Base-by-base conservation (phyloP, 1,140 invertebrate genomes). In the Nautilus pompilius region DNA sequence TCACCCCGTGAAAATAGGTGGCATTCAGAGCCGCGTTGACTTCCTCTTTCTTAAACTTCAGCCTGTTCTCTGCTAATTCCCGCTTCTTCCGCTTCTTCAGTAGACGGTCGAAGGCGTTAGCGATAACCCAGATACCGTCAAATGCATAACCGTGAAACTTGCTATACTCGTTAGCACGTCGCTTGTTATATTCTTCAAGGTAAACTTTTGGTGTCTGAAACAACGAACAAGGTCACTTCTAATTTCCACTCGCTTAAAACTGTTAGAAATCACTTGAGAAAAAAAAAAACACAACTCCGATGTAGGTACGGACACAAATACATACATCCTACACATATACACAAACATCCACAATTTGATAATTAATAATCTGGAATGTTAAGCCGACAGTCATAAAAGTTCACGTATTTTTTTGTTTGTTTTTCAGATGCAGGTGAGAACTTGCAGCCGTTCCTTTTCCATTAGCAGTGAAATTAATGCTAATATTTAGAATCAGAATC, bases 61-160 rank as follows among this genome's bases (percentile, higher is more conserved):
- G 90, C 8, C 91, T 83, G 79, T 96, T 95, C 1, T 65, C 26
- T 15, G 17, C 29, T 26, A 29, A 34, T 5, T 51, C n/a, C 34
- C 56, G 34, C 13, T 32, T 28, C 20, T 51, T 41, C 2, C 34
- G 36, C n/a, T 57, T 53, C 8, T 62, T 53, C 2, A 80, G 30
- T 0, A 79, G 62, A 20, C 49, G 63, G 59, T 81, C 70, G 1
- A 81, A 56, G 2, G 78, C 78, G 46, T 71, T 71, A 22, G 95
- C 95, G 60, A 96, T 93, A 1, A 95, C 93, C 96, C 96, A 98
- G 61, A 98, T 93, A 4, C 92, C 94, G 81, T 98, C 96, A 82
- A 98, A 98, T 15, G 95, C 95, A 80, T 98, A 98, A 1, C 95
- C 96, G 79, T 98, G 95, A 80, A 96, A 98, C 54, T 93, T 87